Evolutionary conservation across 2,113 vertebrate genomes (phyloP).

Genomic region (Hemichromis elongatus): DNA sequence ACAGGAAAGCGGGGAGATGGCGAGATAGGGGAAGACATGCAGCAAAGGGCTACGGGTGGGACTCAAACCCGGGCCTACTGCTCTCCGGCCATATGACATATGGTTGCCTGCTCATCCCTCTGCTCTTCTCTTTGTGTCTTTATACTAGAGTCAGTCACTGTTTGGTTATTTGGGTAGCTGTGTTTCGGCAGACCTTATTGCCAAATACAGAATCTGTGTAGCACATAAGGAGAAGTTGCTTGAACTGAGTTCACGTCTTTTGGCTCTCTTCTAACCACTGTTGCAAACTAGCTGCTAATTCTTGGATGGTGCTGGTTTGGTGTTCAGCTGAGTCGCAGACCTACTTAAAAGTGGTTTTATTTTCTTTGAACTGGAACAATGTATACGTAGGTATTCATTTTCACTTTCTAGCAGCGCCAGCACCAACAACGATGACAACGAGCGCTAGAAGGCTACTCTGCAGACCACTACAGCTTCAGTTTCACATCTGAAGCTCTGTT

Average conservation of each 20-base stretch:
- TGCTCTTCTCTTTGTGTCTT: background rate
- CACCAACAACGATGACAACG: background rate
- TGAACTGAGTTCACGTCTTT: background rate
- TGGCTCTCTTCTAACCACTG: background rate
- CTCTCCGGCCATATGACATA: background rate
- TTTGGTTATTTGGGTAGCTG: background rate
- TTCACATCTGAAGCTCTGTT: background rate
- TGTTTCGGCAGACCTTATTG: background rate
- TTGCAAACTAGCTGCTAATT: background rate
- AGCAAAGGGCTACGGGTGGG: background rate
- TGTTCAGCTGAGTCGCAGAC: background rate
- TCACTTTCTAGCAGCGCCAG: background rate
- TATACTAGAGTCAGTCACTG: background rate
- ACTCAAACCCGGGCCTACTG: background rate
- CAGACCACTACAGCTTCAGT: background rate
- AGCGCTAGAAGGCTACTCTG: background rate
- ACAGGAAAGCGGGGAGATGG: background rate
- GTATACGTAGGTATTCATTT: background rate
- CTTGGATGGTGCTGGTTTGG: background rate
- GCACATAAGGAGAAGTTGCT: background rate
- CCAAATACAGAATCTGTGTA: background rate
- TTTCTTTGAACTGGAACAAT: background rate
- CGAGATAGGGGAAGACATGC: background rate
- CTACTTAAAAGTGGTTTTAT: background rate
- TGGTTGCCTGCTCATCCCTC: background rate